Base-by-base conservation (phyloP, 2,797 vertebrate species). In the Pelochelys cantorii region DNA sequence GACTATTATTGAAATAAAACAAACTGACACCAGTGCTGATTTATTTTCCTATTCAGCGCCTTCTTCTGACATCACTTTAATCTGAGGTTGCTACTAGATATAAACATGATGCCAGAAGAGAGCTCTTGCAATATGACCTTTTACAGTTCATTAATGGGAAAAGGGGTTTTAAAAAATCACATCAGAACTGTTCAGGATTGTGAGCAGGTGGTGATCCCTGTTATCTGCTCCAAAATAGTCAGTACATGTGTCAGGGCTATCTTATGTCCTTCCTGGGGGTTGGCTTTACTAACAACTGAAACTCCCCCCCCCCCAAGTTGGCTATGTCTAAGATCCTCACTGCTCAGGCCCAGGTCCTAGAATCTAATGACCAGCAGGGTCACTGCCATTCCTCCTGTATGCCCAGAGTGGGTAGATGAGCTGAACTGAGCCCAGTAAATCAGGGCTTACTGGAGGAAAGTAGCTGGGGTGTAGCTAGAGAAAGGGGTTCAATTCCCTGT, bases 1-100 rank as follows among this genome's bases (percentile, higher is more conserved):
- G 97, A 98, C 98, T 92, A 90, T 96, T 96, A 95, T 62, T 94
- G 95, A 97, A 98, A 96, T 93, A 97, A 97, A 97, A 95, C 94
- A 97, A 94, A 97, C 92, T 94, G 97, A 97, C 97, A 96, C 90
- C 94, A 86, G 93, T 92, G 83, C 88, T 95, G 96, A 95, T 96
- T 97, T 95, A 94, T 95, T 95, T 96, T 95, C 81, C 83, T 90
- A 75, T 95, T 96, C 90, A 74, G 81, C 52, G 89, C 74, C 65
- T 84, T 93, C 95, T 97, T 62, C 74, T 96, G 95, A 94, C 94
- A 88, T 84, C 60, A 54, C 83, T 96, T 95, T 57, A 88, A 56
- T 92, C 56, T 75, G 60, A 92, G 79, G 22, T 89, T 93, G 85
- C 79, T 93, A 93, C 85, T 92, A 78, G 92, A 90, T 95, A 62